Evolutionary conservation across 1,140 invertebrate species (phyloP).

Genomic region (Sarcophaga bullata): DNA sequence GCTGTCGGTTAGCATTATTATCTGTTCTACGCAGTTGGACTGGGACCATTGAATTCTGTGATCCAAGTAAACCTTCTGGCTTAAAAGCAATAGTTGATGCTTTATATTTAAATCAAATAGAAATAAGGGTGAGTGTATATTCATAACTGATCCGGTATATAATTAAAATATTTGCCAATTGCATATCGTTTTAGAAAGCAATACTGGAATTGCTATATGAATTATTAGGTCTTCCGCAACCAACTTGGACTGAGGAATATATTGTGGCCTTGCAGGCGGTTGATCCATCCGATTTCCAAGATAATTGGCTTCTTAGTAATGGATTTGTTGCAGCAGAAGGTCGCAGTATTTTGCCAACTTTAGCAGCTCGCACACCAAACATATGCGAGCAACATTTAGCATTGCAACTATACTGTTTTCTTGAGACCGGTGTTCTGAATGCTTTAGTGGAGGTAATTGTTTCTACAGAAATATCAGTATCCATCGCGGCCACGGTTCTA

Average conservation of each 20-base stretch:
- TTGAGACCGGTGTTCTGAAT: conserved; percentile 86
- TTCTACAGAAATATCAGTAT: conserved; percentile 86
- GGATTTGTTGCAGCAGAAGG: conserved; percentile 94
- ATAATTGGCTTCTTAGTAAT: conserved; percentile 88
- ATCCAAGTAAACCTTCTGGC: conserved; percentile 76
- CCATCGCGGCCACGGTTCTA: conserved; percentile 88
- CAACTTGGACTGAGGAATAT: conserved; percentile 92
- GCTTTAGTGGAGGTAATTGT: conserved; percentile 93
- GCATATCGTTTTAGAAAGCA: conserved; percentile 75
- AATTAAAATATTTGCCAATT: conserved; percentile 33
- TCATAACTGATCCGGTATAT: not conserved
- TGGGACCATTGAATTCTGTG: conserved; percentile 86
- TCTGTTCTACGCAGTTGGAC: conserved; percentile 91
- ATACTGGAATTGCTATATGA: conserved; percentile 92
- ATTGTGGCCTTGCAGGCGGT: conserved; percentile 85
- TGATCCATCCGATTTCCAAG: conserved; percentile 83
- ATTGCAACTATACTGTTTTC: conserved; percentile 86
- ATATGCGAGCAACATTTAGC: conserved; percentile 90
- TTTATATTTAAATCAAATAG: conserved; percentile 85
- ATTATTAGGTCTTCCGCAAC: conserved; percentile 83
- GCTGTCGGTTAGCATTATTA: conserved; percentile 84
- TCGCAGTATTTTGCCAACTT: conserved; percentile 80
- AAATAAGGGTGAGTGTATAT: conserved; percentile 81
- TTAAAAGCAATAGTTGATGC: conserved; percentile 87
- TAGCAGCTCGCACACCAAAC: conserved; percentile 85